A percentile compares a stretch with the other conserved stretches of the same genome.
Evolutionary conservation across 2,113 vertebrate species (phyloP).

Genomic region (Mastomys natalensis): DNA sequence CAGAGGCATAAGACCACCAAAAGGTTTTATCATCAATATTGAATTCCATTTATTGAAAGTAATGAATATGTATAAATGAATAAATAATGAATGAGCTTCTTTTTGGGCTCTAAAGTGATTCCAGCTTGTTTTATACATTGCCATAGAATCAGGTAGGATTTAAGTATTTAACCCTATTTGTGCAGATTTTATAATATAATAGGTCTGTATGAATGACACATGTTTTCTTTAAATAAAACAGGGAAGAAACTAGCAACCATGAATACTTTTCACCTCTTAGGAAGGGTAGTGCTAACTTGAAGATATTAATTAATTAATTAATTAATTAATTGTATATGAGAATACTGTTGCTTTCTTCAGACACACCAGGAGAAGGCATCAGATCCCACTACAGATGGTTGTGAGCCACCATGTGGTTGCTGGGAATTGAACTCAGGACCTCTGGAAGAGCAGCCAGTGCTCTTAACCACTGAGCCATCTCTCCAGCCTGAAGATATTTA

Average conservation of each 20-base stretch:
- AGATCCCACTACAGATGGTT: too few species aligned
- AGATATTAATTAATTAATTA: not conserved
- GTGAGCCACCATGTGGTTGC: too few species aligned
- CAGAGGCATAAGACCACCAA: not conserved
- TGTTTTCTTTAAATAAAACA: not conserved
- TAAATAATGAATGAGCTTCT: constrained; percentile 41
- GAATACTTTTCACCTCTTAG: not conserved
- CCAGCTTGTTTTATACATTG: not conserved
- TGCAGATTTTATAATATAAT: not conserved
- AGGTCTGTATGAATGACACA: not conserved
- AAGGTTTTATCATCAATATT: not conserved
- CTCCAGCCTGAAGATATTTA: not conserved
- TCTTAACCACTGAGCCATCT: too few species aligned
- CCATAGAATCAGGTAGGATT: not conserved
- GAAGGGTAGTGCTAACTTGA: not conserved
- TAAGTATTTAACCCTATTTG: not conserved
- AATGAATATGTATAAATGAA: constrained; percentile 11
- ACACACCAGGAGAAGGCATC: too few species aligned
- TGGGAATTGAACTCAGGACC: too few species aligned
- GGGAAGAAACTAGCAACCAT: constrained; percentile 22
- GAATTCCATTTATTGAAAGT: constrained; percentile 17
- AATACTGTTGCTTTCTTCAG: too few species aligned
- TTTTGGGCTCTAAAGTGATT: constrained; percentile 7
- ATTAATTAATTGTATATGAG: too few species aligned
- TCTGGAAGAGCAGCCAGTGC: too few species aligned